Evolutionary conservation across 2,797 vertebrate genomes (phyloP), one percentile per base, ranked within the genome.

Genomic region (Todus mexicanus): DNA sequence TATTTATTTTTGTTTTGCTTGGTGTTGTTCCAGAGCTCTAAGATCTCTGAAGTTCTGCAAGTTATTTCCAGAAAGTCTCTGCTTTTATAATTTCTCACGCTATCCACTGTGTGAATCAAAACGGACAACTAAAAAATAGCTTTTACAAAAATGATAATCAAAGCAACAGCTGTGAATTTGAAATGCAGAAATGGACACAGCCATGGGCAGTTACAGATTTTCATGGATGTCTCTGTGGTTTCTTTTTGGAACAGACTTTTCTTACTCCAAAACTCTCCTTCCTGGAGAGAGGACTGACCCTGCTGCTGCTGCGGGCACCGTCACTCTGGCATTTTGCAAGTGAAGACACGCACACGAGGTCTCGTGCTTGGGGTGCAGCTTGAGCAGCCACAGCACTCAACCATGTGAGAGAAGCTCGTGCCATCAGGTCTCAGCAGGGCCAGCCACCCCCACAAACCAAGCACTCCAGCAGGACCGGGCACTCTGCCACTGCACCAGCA

Each of bases 401-500:
- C 3, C 7, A 23, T 0, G 2, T 2, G 21, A 38, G 5, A 42
- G n/a, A 15, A 0, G 33, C 54, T 47, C 1, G 1, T 31, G 61
- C 5, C n/a, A 25, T 15, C 43, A 31, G 56, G 37, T 40, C 51
- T 12, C 7, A 35, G 14, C 33, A 27, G 35, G 26, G 22, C 7
- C 1, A 3, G 31, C 20, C 12, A 50, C 15, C 5, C 23, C 1
- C 1, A 17, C 4, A 3, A 33, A 38, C n/a, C 6, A 1, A 68
- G 37, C 15, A 6, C 18, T 38, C 35, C 7, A 6, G 8, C 9
- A 33, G n/a, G 71, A 53, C 29, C 18, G 65, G 31, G 22, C 22
- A 38, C 17, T 18, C 61, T 21, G 21, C 22, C 27, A 7, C 2
- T 10, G 20, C 54, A 57, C 53, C 26, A 16, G 57, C 11, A 60